These are phyloP conservation scores for Chelidonichthys spinosus DNA, from an alignment of 2,797 vertebrate genomes.

Conservation along the genomic window DNA sequence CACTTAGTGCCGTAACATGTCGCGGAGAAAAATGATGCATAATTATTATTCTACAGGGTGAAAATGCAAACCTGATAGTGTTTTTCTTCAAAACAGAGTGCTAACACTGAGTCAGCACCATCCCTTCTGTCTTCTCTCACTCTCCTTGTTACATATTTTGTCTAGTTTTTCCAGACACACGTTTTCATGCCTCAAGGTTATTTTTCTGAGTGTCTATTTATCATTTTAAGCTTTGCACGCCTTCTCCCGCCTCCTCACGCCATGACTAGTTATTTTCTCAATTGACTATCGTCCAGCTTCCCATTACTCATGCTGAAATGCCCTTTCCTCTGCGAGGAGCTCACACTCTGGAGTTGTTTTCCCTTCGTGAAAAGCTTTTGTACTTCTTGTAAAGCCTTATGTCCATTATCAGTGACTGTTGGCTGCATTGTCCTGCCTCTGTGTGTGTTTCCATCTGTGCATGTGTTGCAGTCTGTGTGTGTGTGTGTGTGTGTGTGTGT, in stretches of 20 bases:
- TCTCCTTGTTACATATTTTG: conserved; percentile 25
- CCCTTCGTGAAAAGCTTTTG: conserved; percentile 22
- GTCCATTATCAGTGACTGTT: conserved; percentile 40
- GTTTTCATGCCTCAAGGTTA: conserved; percentile 69
- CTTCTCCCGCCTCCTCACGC: conserved; percentile 55
- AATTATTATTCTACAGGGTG: conserved; percentile 42
- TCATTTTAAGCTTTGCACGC: conserved; percentile 60
- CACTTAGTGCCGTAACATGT: conserved; percentile 45
- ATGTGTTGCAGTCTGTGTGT: background rate
- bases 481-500: conserved; percentile 1
- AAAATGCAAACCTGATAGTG: conserved; percentile 42
- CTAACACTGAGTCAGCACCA: conserved; percentile 25
- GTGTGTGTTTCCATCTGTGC: background rate
- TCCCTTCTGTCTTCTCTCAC: conserved; percentile 21
- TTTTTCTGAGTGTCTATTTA: conserved; percentile 66
- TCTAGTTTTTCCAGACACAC: conserved; percentile 30
- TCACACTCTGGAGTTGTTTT: conserved; percentile 44
- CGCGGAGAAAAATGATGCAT: conserved; percentile 42
- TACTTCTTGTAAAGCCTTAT: conserved; percentile 4
- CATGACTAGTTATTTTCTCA: conserved; percentile 70
- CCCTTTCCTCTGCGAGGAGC: conserved; percentile 50
- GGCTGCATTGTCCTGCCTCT: conserved; percentile 14
- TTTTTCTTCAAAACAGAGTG: conserved; percentile 46
- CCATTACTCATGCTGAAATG: conserved; percentile 62
- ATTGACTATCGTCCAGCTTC: conserved; percentile 63